phyloP scores from a whole-genome alignment of 2,888 invertebrate genomes.

The Phyllotreta striolata region DNA sequence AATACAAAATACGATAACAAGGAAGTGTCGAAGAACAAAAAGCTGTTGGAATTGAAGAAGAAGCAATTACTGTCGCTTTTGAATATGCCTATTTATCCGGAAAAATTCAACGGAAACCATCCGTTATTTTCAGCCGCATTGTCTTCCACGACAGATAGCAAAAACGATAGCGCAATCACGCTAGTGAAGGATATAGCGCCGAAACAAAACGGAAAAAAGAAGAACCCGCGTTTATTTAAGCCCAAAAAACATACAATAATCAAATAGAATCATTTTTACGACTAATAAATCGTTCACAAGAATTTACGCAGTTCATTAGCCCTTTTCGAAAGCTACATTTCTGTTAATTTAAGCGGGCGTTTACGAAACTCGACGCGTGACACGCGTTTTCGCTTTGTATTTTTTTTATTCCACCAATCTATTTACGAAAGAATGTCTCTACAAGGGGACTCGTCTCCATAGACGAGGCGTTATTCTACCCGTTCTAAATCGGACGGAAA shows the following conservation, averaged over 20 bases:
- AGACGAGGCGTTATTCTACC: constrained; percentile 32
- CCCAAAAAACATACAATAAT: background rate
- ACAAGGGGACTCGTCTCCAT: constrained; percentile 18
- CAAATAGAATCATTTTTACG: too few species aligned
- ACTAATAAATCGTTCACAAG: too few species aligned
- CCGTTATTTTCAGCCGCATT: constrained; percentile 56
- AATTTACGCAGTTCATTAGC: too few species aligned
- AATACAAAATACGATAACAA: constrained; percentile 49
- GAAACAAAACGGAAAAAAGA: constrained; percentile 2
- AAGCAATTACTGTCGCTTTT: constrained; percentile 66
- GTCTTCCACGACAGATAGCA: constrained; percentile 20
- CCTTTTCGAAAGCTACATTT: too few species aligned
- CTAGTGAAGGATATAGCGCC: constrained; percentile 60
- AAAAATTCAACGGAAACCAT: constrained; percentile 73
- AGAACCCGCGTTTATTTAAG: constrained; percentile 1
- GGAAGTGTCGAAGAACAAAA: constrained; percentile 52
- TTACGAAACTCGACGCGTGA: background rate
- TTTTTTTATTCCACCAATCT: constrained; percentile 18
- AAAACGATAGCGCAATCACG: constrained; percentile 59
- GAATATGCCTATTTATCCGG: constrained; percentile 70
- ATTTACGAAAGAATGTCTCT: constrained; percentile 28
- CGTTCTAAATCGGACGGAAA: constrained; percentile 38
- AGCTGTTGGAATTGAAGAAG: constrained; percentile 62
- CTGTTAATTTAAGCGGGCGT: too few species aligned
- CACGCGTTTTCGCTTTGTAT: constrained; percentile 1